A percentile compares a stretch with the other conserved stretches of the same genome.
Evolutionary conservation across 2,888 invertebrate genomes (phyloP).

Genomic region (Platycheirus rosarum): DNA sequence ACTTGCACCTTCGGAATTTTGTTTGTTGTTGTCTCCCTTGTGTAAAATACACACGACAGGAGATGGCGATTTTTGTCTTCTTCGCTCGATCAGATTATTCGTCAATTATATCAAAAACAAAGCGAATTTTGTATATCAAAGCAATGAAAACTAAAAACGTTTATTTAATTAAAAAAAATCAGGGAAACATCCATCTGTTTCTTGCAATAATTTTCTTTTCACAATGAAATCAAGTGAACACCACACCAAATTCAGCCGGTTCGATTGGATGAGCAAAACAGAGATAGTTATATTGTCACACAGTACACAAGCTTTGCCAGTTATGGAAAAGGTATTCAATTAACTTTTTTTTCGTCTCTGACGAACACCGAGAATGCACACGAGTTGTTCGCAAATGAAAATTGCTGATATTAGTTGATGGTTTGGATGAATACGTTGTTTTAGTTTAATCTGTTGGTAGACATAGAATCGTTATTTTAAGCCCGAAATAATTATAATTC

Average conservation of each 20-base stretch:
- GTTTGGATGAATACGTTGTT: constrained; percentile 30
- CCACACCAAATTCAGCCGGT: constrained; percentile 53
- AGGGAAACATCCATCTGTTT: too few relatives aligned
- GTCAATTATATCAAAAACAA: too few relatives aligned
- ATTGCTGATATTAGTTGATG: not conserved
- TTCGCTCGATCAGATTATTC: too few relatives aligned
- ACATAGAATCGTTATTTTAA: constrained; percentile 44
- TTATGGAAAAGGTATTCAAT: constrained; percentile 38
- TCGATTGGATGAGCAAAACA: constrained; percentile 26
- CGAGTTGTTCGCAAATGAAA: constrained; percentile 21
- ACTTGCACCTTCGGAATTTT: constrained; percentile 8
- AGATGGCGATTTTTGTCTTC: not conserved
- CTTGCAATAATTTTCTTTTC: not conserved
- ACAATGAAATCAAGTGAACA: constrained; percentile 13
- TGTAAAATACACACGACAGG: not conserved
- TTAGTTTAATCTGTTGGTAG: too few relatives aligned
- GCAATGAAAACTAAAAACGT: too few relatives aligned
- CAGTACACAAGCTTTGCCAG: constrained; percentile 65
- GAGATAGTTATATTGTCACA: constrained; percentile 41
- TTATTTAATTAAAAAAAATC: too few relatives aligned
- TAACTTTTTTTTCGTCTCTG: constrained; percentile 19
- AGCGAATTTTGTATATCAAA: too few relatives aligned
- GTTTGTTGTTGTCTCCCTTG: constrained; percentile 5
- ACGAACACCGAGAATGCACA: constrained; percentile 32
- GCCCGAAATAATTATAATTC: constrained; percentile 53